These are phyloP conservation scores for Nudaria mundana DNA, from an alignment of 2,888 invertebrate species.

Conservation along the genomic window DNA sequence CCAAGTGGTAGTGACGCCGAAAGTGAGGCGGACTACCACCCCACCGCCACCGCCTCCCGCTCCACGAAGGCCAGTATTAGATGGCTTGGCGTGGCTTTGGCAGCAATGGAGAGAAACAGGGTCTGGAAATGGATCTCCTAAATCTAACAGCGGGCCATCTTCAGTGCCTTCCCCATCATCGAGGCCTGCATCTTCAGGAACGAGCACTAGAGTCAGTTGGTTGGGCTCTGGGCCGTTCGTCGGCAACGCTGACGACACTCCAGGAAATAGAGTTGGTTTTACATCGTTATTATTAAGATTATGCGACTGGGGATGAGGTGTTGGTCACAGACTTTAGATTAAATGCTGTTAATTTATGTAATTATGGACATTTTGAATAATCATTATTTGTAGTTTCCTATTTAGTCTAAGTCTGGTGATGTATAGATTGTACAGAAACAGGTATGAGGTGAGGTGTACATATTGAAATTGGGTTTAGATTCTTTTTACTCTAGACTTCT, in stretches of 20 bases:
- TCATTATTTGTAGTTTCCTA: slow-evolving; percentile 45
- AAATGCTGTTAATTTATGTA: slow-evolving; percentile 47
- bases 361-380: slow-evolving; percentile 17
- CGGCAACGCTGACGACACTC: slow-evolving; percentile 70
- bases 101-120: slow-evolving; percentile 80
- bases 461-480: slow-evolving; percentile 40
- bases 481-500: slow-evolving; percentile 31
- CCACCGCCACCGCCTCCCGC: slow-evolving; percentile 65
- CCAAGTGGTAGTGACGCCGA: slow-evolving; percentile 81
- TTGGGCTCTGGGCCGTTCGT: slow-evolving; percentile 77
- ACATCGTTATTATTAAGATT: slow-evolving; percentile 69
- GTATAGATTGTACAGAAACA: slow-evolving; percentile 44
- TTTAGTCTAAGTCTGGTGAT: slow-evolving; percentile 62
- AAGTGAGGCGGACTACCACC: slow-evolving; percentile 64
- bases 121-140: slow-evolving; percentile 50
- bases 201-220: slow-evolving; percentile 65
- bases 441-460: slow-evolving; percentile 44
- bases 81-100: slow-evolving; percentile 82
- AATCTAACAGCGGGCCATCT: slow-evolving; percentile 49
- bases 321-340: slow-evolving; percentile 62
- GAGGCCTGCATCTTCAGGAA: slow-evolving; percentile 47
- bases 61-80: slow-evolving; percentile 72
- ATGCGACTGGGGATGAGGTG: slow-evolving; percentile 75
- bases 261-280: slow-evolving; percentile 77
- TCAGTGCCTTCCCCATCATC: slow-evolving; percentile 47